Evolutionary conservation across 2,797 vertebrate genomes (phyloP).

Genomic region (Myripristis murdjan): DNA sequence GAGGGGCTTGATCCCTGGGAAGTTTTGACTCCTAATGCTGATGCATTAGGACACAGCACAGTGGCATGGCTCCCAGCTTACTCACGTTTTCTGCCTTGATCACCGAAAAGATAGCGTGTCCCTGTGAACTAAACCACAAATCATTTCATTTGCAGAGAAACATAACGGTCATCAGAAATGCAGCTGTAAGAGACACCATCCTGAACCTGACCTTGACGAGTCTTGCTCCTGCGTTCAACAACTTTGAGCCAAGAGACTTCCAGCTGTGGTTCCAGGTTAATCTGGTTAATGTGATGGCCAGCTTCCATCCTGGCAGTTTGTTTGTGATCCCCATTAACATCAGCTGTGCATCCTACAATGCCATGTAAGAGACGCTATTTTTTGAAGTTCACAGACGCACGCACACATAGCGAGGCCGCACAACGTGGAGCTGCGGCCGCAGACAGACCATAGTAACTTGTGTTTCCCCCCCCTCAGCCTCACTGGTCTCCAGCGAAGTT

Average conservation of each 20-base stretch:
- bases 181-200: constrained; percentile 55
- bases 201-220: constrained; percentile 61
- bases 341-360: constrained; percentile 56
- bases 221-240: constrained; percentile 36
- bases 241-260: constrained; percentile 48
- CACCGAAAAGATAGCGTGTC: background rate
- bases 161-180: constrained; percentile 29
- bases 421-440: background rate
- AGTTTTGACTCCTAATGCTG: too few relatives aligned
- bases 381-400: constrained; percentile 2
- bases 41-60: too few relatives aligned
- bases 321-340: constrained; percentile 57
- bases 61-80: too few relatives aligned
- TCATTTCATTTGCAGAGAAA: constrained; percentile 43
- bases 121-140: background rate
- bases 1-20: too few relatives aligned
- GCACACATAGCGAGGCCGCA: background rate
- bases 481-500: constrained; percentile 43
- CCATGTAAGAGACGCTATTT: constrained; percentile 55
- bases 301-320: constrained; percentile 43
- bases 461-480: constrained; percentile 42
- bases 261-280: constrained; percentile 57
- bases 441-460: background rate
- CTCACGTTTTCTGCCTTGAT: background rate
- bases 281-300: constrained; percentile 56